Percentiles rank a stretch among this genome's conserved stretches.
These are phyloP conservation scores for Gallinago paraguaiae DNA, from an alignment of 2,113 vertebrate species.

Conservation along the genomic window DNA sequence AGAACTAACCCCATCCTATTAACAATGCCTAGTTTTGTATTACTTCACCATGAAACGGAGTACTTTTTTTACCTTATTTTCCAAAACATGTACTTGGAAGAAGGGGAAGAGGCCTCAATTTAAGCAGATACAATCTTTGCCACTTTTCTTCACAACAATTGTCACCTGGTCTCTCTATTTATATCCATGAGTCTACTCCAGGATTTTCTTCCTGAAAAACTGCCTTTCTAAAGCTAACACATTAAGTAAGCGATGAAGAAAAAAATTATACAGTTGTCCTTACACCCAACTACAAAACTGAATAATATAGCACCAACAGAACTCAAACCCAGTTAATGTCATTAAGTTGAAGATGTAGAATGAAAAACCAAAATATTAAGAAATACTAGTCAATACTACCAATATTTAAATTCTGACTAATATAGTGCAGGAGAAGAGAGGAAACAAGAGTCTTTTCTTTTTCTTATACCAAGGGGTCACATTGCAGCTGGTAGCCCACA, in stretches of 20 bases:
- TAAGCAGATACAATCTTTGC: background rate
- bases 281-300: background rate
- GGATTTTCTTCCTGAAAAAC: background rate
- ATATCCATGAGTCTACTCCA: background rate
- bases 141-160: background rate
- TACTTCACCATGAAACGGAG: background rate
- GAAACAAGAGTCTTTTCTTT: background rate
- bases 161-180: background rate
- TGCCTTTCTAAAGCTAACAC: background rate
- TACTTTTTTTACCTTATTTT: background rate
- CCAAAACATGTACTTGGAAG: background rate
- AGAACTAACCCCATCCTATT: background rate
- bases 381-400: background rate
- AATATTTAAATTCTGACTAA: background rate
- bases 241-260: background rate
- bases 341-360: rapidly evolving
- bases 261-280: background rate
- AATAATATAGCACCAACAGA: background rate
- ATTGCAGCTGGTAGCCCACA: background rate
- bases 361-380: background rate
- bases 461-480: background rate
- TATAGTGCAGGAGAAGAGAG: background rate
- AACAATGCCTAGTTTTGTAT: background rate
- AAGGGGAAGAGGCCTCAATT: background rate
- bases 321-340: background rate